Evolutionary conservation across 1,140 invertebrate genomes (phyloP), one percentile per base, ranked within the genome.

Genomic region (Micrasema longulum): DNA sequence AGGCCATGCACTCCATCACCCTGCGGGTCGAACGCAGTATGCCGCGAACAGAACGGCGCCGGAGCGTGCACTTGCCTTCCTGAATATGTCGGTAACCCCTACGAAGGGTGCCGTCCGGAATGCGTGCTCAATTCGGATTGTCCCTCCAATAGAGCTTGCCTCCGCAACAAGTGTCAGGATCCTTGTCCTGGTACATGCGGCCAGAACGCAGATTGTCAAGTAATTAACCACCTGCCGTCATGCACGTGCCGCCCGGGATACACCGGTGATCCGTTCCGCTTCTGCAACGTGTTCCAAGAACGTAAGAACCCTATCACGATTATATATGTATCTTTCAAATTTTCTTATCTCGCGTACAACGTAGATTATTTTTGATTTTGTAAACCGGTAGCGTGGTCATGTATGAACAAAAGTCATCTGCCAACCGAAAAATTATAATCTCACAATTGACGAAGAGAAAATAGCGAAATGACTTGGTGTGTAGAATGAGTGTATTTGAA

Each of bases 1-100:
- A 78, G 79, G 31, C 87, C 90, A 23, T 91, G 89, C 75, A 79
- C 80, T 12, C 89, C 89, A 12, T 88, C 87, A 22, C 89, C 90
- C 20, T 92, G 91, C 79, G 91, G 91, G 48, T 82, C 87, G 47
- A 91, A 91, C 78, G 88, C 90, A 20, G 79, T 89, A 22, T 91
- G 90, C 76, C 86, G 84, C 74, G 87, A 89, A 77, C 84, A 84
- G 72, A 87, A 88, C 73, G 86, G 86, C 53, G 86, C 86, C 18
- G 89, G 89, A 14, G 85, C 88, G 41, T 93, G 91, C 78, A 79
- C 81, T 11, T 93, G 91, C 78, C 80, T 88, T 10, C 79, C 85
- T 47, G 89, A 88, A 65, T 91, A 90, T 77, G 87, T 90, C 76
- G 91, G 90, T 66, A 90, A 91, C 80, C 90, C 90, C 6, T 90